Evolutionary conservation across 2,797 vertebrate genomes (phyloP), one percentile per base, ranked within the genome.

Genomic region (Malurus leucopterus): DNA sequence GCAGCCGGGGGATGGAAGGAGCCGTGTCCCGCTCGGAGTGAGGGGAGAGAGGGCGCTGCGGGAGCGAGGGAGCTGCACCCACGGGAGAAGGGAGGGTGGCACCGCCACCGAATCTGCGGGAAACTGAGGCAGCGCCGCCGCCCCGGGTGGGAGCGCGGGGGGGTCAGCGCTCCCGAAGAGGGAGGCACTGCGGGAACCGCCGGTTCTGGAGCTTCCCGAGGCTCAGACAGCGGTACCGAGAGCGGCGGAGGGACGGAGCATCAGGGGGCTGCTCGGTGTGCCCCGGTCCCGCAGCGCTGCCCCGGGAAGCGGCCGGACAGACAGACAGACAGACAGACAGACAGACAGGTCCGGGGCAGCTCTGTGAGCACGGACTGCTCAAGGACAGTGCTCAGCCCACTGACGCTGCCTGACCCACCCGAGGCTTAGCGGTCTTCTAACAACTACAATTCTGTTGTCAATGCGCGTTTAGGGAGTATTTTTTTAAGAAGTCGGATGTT

Each of bases 21-120:
- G 5, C 10, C 1, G 57, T 1, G 63, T 15, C 34, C 55, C 3
- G 40, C 29, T 7, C 18, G 58, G 70, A 29, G 51, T 16, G 4
- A 17, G 14, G 30, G 44, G 4, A 13, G 62, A 24, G 63, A 20
- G 43, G 34, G 36, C 23, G 15, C 69, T 36, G 47, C 34, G 11
- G 75, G 61, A 16, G 11, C 9, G 12, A 4, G 49, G 13, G n/a
- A 14, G 15, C 36, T 20, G 65, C 55, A 3, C 1, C 36, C 21
- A 1, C 9, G 23, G 36, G 43, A 13, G 23, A 29, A 20, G 19
- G 16, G 20, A 9, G 23, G 6, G 7, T 11, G 6, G 4, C 0
- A 6, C 36, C 36, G 23, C 43, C 32, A 1, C 8, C 54, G 13
- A 2, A 10, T 0, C 55, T 6, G 50, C 44, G 79, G 81, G 80